Evolutionary conservation across 2,797 vertebrate genomes (phyloP).

Genomic region (Cichlasoma orientale): DNA sequence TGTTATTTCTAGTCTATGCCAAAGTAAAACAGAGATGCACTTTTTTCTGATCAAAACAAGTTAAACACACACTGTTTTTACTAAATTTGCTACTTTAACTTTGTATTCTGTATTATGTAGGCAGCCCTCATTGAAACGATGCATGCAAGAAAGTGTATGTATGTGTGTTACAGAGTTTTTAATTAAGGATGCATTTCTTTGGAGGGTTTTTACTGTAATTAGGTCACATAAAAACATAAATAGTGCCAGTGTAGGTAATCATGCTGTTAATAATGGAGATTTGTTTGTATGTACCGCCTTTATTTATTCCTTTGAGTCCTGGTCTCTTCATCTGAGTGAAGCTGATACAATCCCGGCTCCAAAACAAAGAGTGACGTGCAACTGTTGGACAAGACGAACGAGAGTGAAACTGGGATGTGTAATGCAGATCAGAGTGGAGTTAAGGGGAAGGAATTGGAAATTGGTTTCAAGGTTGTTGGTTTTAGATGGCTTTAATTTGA

Average conservation of each 20-base stretch:
- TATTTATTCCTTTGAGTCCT: conserved; percentile 73
- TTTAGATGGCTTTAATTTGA: conserved; percentile 24
- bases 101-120: conserved; percentile 19
- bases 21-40: conserved; percentile 71
- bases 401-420: conserved; percentile 27
- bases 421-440: conserved; percentile 6
- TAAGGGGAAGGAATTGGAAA: not conserved
- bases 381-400: conserved; percentile 3
- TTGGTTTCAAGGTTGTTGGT: conserved; percentile 28
- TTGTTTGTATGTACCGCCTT: conserved; percentile 68
- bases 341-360: conserved; percentile 42
- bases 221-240: conserved; percentile 55
- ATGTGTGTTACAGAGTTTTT: conserved; percentile 72
- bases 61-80: conserved; percentile 42
- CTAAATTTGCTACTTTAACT: conserved; percentile 36
- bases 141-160: conserved; percentile 60
- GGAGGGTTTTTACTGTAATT: conserved; percentile 59
- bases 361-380: conserved; percentile 3
- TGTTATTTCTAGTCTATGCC: conserved; percentile 62
- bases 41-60: conserved; percentile 54
- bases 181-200: conserved; percentile 40
- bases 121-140: conserved; percentile 24
- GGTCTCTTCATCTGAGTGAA: conserved; percentile 36
- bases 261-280: conserved; percentile 63
- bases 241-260: conserved; percentile 55